Base-by-base conservation (phyloP, 2,888 invertebrate genomes). In the Argyresthia goedartella region DNA sequence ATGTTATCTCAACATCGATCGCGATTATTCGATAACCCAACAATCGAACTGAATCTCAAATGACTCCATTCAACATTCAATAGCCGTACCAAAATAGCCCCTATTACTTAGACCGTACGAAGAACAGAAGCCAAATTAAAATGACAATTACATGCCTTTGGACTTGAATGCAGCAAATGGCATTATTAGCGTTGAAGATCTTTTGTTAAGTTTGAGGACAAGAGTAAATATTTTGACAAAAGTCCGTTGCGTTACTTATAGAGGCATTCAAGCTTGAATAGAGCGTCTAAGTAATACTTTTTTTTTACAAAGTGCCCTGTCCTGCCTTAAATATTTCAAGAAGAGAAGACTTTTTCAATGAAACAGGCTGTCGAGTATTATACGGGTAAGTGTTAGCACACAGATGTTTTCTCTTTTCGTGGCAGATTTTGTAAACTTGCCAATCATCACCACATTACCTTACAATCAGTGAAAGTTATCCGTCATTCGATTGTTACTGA, bases 161-260 rank as follows among this genome's bases (percentile, higher is more conserved):
- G 60, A 64, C 69, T 64, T 71, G 66, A 75, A 75, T 73, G 71
- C 63, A 57, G 58, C 61, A 62, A 75, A 78, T 71, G 61, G 76
- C 75, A 76, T 81, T 82, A 81, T 81, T 78, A 77, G 78, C 73
- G 68, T 71, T 73, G 72, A 79, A 72, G 70, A 58, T 54, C 72
- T 55, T 70, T 84, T 85, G 82, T 82, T 53, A 58, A 66, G 63
- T 61, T 60, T 58, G 68, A 62, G 58, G 69, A 64, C 66, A 62
- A 36, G 74, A 79, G 82, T 81, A 86, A 86, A 86, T 86, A 84
- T 86, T 86, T 68, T 85, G 85, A 85, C 84, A 82, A 82, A 74
- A 77, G 71, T 75, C 71, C 73, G 71, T 81, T 76, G 76, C 75
- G 73, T 79, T 78, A 77, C 80, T 74, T 69, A 71, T 66, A 71